Conservation (phyloP, 2,797 vertebrate genomes). For the Gymnocypris eckloni region DNA sequence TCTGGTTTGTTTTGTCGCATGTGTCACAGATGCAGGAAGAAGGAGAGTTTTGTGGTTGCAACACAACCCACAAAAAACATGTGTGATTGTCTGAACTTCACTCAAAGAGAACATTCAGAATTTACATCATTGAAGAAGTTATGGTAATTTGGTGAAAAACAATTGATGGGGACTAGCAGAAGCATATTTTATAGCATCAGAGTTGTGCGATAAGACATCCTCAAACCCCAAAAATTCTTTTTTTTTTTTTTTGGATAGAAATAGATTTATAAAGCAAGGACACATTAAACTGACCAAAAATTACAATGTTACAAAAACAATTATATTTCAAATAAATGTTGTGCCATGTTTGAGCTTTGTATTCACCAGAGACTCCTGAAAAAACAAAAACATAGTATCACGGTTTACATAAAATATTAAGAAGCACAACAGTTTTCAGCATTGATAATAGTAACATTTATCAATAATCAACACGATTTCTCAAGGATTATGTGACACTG, state of each 20-base stretch:
- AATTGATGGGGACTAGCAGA: background rate
- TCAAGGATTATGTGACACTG: background rate
- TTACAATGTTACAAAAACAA: background rate
- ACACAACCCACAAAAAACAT: background rate
- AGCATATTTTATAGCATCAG: background rate
- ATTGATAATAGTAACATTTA: background rate
- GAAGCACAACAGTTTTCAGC: background rate
- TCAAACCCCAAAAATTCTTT: background rate
- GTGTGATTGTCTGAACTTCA: background rate
- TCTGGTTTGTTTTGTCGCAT: slow-evolving; percentile 29
- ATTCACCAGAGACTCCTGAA: background rate
- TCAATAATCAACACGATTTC: background rate
- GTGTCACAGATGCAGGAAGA: slow-evolving; percentile 1
- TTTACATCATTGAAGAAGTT: background rate
- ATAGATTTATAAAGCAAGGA: background rate
- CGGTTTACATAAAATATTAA: background rate
- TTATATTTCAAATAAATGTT: background rate
- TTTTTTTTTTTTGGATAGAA: background rate
- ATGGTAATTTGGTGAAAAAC: background rate
- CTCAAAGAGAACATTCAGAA: background rate
- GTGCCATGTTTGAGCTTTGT: background rate
- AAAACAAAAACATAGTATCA: background rate
- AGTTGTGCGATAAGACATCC: background rate
- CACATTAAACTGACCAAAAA: background rate
- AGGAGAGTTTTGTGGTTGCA: background rate